phyloP scores from a whole-genome alignment of 2,113 vertebrate species.

The Anguilla japonica region DNA sequence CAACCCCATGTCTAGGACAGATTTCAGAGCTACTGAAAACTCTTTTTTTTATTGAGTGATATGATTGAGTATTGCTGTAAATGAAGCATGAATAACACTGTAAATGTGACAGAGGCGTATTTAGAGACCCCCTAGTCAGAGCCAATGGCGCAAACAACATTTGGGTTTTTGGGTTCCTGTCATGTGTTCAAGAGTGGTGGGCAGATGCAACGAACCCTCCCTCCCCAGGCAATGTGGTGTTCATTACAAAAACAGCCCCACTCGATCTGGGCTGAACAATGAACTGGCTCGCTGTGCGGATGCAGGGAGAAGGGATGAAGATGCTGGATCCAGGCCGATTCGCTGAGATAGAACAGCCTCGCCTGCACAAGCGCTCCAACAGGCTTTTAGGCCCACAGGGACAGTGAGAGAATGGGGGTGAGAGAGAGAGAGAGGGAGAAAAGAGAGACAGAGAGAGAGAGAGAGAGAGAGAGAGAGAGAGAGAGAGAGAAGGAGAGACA shows the following conservation, averaged over 20 bases:
- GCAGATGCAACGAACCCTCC: neutral
- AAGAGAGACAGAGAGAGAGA: neutral
- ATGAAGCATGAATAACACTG: neutral
- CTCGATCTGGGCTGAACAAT: conserved; percentile 14
- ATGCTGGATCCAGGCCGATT: neutral
- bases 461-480: too few relatives aligned
- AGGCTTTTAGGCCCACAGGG: too few relatives aligned
- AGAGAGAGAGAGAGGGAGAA: neutral
- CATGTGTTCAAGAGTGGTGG: conserved; percentile 20
- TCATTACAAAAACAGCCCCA: conserved; percentile 30
- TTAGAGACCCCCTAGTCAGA: neutral
- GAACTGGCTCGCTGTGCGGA: neutral
- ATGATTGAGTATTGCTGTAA: neutral
- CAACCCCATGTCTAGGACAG: neutral
- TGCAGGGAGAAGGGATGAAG: neutral
- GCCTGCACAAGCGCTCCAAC: too few relatives aligned
- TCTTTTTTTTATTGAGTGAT: neutral
- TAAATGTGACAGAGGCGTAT: neutral
- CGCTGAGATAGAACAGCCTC: too few relatives aligned
- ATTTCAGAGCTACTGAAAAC: neutral
- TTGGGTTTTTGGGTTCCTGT: neutral
- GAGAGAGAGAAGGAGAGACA: too few relatives aligned
- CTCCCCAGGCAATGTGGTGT: conserved; percentile 27
- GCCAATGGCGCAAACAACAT: neutral
- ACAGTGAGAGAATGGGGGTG: too few relatives aligned